phyloP scores from a whole-genome alignment of 2,888 invertebrate genomes.

The Eupithecia vulgata region DNA sequence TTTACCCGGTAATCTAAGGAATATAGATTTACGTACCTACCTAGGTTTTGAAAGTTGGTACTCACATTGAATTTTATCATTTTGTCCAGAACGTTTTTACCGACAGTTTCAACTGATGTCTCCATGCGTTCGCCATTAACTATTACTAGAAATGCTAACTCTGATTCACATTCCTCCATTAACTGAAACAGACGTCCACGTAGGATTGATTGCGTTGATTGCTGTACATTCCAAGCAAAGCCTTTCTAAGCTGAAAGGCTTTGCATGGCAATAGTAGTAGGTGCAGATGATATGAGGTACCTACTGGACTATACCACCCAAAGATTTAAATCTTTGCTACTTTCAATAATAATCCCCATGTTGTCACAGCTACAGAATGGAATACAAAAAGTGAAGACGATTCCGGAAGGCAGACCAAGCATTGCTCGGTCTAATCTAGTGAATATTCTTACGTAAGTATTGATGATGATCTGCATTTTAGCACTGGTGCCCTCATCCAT shows the following conservation, averaged over 20 bases:
- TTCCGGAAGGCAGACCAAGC: not conserved
- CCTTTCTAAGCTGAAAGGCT: not conserved
- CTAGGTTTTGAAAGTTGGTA: not conserved
- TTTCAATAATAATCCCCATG: not conserved
- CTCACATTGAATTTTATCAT: constrained; percentile 80
- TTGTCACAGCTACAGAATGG: not conserved
- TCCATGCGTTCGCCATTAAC: constrained; percentile 82
- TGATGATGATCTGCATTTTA: constrained; percentile 84
- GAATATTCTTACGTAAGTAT: constrained; percentile 81
- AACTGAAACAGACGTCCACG: constrained; percentile 54
- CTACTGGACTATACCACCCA: no score
- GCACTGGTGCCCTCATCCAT: constrained; percentile 77
- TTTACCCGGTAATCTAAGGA: no score
- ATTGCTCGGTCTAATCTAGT: not conserved
- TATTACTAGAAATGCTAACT: constrained; percentile 80
- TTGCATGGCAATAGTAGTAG: not conserved
- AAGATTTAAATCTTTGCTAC: no score
- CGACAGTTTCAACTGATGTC: constrained; percentile 85
- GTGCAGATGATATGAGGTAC: not conserved
- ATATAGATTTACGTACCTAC: no score
- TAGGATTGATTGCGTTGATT: no score
- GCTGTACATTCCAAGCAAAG: no score
- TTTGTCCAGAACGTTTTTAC: constrained; percentile 72
- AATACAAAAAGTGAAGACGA: no score
- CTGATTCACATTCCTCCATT: constrained; percentile 78